Base-by-base conservation (phyloP, 2,888 invertebrate genomes). In the Polyommatus icarus region DNA sequence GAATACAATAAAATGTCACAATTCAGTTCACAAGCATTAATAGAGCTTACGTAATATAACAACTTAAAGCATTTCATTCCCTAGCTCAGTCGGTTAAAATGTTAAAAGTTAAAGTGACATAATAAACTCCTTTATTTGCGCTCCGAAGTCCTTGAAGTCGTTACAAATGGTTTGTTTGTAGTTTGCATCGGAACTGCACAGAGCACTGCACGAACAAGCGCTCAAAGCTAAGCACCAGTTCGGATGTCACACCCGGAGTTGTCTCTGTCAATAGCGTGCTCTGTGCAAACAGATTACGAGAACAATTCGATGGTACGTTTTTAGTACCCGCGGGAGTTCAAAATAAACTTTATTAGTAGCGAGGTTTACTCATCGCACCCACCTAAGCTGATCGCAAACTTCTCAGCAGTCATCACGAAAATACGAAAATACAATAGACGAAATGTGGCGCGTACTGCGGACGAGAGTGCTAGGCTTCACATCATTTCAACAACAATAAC, bases 161-260 rank as follows among this genome's bases (percentile, higher is more conserved):
- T 32, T 32, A 32, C 67, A 67, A 67, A 73, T 73, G n/a, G 73
- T 50, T 73, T 40, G 46, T 46, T 24, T 46, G 20, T 46, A 73
- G 24, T 73, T 73, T 50, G 20, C 46, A 73, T 73, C 24, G 40
- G 46, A 50, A 46, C 73, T 46, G 73, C 73, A 29, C 50, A 73
- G 67, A 67, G 67, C 29, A 67, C 67, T 67, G 67, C 67, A 29
- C 24, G 73, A 73, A 73, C 46, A 73, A 73, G 46, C 46, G 73
- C 73, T 40, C 50, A 46, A 40, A 46, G 46, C 40, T 6, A 15
- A 40, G 50, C 73, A 50, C 73, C 12, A 73, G 24, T 73, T 73
- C 50, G 50, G 20, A 73, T 73, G 73, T 46, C 50, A 73, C 73
- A 73, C 46, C 24, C 73, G 46, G 24, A 73, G 73, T 50, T 73